Percentiles rank a stretch among this genome's conserved stretches.
Evolutionary conservation across 2,888 invertebrate species (phyloP).

Genomic region (Megaustenia siamemsis): DNA sequence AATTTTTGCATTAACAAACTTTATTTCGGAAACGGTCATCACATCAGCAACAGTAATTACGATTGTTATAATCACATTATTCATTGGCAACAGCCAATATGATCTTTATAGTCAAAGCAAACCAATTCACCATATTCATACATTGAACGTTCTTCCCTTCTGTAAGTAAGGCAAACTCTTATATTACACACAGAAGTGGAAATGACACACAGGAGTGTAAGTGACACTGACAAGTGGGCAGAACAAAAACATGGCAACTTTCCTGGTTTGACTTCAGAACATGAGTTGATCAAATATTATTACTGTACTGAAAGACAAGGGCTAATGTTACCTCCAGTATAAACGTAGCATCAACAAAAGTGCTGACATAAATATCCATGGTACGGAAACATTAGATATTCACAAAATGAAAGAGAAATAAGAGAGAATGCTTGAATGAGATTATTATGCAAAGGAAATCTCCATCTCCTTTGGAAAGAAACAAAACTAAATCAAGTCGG

Average conservation of each 20-base stretch:
- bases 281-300: conserved; percentile 13
- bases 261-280: conserved; percentile 17
- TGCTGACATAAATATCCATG: background rate
- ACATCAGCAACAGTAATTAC: conserved; percentile 45
- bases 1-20: conserved; percentile 47
- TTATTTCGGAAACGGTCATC: conserved; percentile 48
- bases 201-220: background rate
- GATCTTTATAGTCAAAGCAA: conserved; percentile 36
- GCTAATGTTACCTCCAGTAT: conserved; percentile 13
- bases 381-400: background rate
- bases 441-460: conserved; percentile 12
- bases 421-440: conserved; percentile 1
- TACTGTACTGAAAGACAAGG: conserved; percentile 33
- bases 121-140: conserved; percentile 27
- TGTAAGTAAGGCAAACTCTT: conserved; percentile 35
- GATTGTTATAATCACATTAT: conserved; percentile 46
- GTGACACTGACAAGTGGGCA: background rate
- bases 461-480: background rate
- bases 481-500: background rate
- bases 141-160: conserved; percentile 25
- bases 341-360: background rate
- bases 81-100: conserved; percentile 36
- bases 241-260: background rate
- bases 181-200: background rate
- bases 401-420: background rate